Base-by-base conservation (phyloP, 2,113 vertebrate species). In the Riparia riparia region DNA sequence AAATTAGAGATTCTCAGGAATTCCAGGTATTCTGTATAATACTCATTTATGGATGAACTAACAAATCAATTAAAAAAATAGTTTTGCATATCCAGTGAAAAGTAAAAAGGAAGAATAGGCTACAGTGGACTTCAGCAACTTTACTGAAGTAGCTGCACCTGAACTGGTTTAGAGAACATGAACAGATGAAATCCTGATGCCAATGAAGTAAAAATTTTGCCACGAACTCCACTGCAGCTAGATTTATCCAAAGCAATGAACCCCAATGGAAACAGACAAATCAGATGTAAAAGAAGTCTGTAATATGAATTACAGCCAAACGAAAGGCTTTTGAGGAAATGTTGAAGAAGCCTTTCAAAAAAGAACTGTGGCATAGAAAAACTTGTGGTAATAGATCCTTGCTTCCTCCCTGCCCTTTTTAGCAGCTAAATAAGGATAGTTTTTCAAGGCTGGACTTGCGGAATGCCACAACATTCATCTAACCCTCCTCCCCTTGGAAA, bases 211-310 rank as follows among this genome's bases (percentile, higher is more conserved):
- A 74, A 70, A 89, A 72, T 68, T 81, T 82, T 93, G 69, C 77
- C 65, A 79, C 39, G 68, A 47, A 26, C 51, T 82, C 56, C 32
- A 39, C 34, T 64, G 44, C 26, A 89, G 41, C 16, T 63, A 71
- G 51, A 71, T 71, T 78, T 94, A 71, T 64, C 56, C 69, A 68
- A 94, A 89, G 34, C 42, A 84, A 51, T 31, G 56, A 86, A 71
- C 34, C 84, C 25, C 72, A 60, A 58, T 74, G 32, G 81, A 94
- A 94, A 81, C 4, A 70, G 42, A 71, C 20, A 97, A 95, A 95
- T 94, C 60, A 58, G 34, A 37, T 37, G 37, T 65, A 90, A 95
- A 95, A 92, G 24, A 86, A 86, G 26, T 72, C 41, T 84, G n/a
- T 50, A 84, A 68, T 71, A 51, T 29, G 44, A 89, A 60, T 91